Evolutionary conservation across 2,888 invertebrate species (phyloP).

Genomic region (Euproctis similis): DNA sequence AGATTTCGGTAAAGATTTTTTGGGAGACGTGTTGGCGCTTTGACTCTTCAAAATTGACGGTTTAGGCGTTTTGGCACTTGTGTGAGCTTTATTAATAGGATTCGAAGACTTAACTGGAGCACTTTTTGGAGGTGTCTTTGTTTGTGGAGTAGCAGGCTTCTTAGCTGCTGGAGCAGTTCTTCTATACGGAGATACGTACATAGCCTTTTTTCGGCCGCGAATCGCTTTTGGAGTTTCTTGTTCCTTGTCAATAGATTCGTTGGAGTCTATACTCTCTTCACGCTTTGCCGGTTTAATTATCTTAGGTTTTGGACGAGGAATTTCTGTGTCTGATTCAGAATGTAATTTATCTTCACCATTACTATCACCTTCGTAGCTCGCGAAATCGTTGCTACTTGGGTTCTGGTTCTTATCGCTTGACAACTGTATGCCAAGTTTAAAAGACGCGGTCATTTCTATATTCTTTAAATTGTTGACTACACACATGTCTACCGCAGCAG

Average conservation of each 20-base stretch:
- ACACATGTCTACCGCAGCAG: slow-evolving; percentile 61
- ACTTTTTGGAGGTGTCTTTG: slow-evolving; percentile 32
- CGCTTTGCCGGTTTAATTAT: slow-evolving; percentile 73
- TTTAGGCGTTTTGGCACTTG: slow-evolving; percentile 46
- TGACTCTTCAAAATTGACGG: slow-evolving; percentile 34
- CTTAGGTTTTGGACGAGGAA: slow-evolving; percentile 70
- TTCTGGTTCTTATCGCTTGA: slow-evolving; percentile 35
- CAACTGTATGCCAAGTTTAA: slow-evolving; percentile 33
- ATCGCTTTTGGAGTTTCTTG: slow-evolving; percentile 72
- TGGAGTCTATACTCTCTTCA: slow-evolving; percentile 61
- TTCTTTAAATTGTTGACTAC: slow-evolving; percentile 66
- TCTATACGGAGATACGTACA: slow-evolving; percentile 79
- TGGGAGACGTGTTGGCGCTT: slow-evolving; percentile 52
- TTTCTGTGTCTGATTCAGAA: slow-evolving; percentile 62
- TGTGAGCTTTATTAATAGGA: slow-evolving; percentile 38
- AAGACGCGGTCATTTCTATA: slow-evolving; percentile 61
- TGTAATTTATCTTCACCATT: slow-evolving; percentile 73
- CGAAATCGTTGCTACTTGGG: slow-evolving; percentile 56
- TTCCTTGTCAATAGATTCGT: slow-evolving; percentile 61
- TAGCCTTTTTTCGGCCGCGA: slow-evolving; percentile 80
- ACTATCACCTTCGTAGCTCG: slow-evolving; percentile 75
- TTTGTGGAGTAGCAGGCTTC: slow-evolving; percentile 36
- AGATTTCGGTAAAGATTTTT: slow-evolving; percentile 47
- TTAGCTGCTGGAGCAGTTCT: slow-evolving; percentile 43
- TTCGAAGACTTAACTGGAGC: slow-evolving; percentile 26